phyloP scores from a whole-genome alignment of 37 sponge, comb jelly and placozoan genomes.

The Eunapius fragilis region DNA sequence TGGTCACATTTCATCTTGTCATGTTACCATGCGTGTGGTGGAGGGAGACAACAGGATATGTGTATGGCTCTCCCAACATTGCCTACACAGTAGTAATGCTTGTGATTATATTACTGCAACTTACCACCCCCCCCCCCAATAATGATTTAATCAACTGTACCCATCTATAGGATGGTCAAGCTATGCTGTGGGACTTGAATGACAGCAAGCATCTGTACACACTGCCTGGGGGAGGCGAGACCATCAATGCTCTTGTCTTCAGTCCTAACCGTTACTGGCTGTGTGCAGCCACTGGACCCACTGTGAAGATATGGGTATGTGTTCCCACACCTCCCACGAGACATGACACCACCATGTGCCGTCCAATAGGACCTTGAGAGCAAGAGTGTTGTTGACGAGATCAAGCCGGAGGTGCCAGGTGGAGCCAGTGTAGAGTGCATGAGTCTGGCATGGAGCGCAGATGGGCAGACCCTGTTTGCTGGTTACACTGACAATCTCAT shows the following conservation, averaged over 20 bases:
- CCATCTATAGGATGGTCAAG: constrained; percentile 77
- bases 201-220: constrained; percentile 99
- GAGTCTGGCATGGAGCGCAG: constrained; percentile 94
- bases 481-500: constrained; percentile 97
- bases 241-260: constrained; percentile 96
- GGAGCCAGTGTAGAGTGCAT: constrained; percentile 70
- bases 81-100: no score
- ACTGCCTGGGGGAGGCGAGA: constrained; percentile 74
- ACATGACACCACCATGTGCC: neutral
- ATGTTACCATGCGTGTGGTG: no score
- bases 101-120: no score
- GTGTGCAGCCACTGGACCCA: constrained; percentile 94
- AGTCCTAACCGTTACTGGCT: constrained; percentile 99
- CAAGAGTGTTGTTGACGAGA: constrained; percentile 94
- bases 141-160: neutral
- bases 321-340: no score
- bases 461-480: constrained; percentile 98
- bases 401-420: constrained; percentile 65
- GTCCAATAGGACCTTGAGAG: constrained; percentile 90
- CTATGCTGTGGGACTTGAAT: constrained; percentile 99
- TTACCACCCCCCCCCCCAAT: no score
- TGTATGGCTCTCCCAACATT: no score
- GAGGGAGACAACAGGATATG: no score
- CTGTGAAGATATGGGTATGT: constrained; percentile 95
- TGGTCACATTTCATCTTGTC: no score